Conservation (phyloP, 2,888 invertebrate species). For the Ormyrus nitidulus region DNA sequence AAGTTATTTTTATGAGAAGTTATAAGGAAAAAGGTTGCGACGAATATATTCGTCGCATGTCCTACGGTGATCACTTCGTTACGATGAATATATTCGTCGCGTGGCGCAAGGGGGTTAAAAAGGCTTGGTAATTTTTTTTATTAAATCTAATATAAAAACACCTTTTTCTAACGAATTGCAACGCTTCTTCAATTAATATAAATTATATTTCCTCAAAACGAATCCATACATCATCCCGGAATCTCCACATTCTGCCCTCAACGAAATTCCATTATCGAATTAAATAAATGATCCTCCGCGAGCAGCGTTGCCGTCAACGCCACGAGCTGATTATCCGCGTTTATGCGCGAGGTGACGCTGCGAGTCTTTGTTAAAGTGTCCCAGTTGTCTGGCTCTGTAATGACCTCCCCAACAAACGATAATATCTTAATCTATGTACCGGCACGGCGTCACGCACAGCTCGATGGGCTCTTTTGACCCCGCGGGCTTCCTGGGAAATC, state of each 20-base stretch:
- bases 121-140: background rate
- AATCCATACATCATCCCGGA: background rate
- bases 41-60: too few species aligned
- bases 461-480: constrained; percentile 31
- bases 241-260: background rate
- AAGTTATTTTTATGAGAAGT: too few species aligned
- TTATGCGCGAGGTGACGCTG: constrained; percentile 41
- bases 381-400: constrained; percentile 54
- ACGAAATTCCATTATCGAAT: constrained; percentile 35
- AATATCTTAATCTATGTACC: constrained; percentile 55
- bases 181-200: too few species aligned
- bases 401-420: constrained; percentile 38
- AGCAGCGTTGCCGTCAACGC: too few species aligned
- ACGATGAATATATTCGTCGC: too few species aligned
- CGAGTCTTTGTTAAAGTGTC: constrained; percentile 51
- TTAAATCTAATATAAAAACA: too few species aligned
- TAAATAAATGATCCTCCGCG: constrained; percentile 31
- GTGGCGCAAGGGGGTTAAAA: too few species aligned
- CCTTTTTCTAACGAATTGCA: too few species aligned
- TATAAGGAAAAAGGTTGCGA: too few species aligned
- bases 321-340: constrained; percentile 45
- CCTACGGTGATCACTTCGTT: too few species aligned
- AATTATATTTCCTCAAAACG: too few species aligned
- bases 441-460: constrained; percentile 6
- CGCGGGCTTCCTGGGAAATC: constrained; percentile 25